These are phyloP conservation scores for Ptychadena robeensis DNA, from an alignment of 2,797 vertebrate species.

Conservation along the genomic window DNA sequence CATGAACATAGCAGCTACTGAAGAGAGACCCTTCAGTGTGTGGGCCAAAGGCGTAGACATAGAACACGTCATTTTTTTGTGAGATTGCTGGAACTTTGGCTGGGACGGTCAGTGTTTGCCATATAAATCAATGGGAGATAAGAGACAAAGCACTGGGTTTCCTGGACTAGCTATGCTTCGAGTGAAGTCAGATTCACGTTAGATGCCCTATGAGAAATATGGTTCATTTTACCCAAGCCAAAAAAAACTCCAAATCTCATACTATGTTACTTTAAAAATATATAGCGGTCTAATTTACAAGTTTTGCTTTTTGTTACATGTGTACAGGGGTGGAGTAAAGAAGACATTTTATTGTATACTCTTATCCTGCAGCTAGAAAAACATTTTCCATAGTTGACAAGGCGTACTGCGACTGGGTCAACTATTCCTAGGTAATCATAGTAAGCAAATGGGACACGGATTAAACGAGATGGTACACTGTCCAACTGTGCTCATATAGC, in stretches of 20 bases:
- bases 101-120: constrained; percentile 26
- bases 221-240: constrained; percentile 1
- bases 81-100: constrained; percentile 24
- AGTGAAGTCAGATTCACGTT: background rate
- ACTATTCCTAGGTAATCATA: too few species aligned
- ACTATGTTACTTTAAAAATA: background rate
- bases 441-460: too few species aligned
- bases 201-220: background rate
- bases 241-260: background rate
- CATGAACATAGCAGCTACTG: constrained; percentile 55
- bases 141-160: constrained; percentile 8
- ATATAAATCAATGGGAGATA: background rate
- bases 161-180: background rate
- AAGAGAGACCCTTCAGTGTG: constrained; percentile 45
- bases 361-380: constrained; percentile 49
- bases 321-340: background rate
- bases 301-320: background rate
- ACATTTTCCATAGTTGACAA: background rate
- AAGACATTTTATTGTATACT: constrained; percentile 9
- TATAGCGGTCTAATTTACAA: constrained; percentile 28
- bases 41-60: constrained; percentile 47
- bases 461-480: background rate
- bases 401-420: background rate
- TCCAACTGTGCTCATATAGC: background rate
- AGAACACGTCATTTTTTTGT: background rate